Evolutionary conservation across 2,888 invertebrate genomes (phyloP).

Genomic region (Himalopsyche tibetana): DNA sequence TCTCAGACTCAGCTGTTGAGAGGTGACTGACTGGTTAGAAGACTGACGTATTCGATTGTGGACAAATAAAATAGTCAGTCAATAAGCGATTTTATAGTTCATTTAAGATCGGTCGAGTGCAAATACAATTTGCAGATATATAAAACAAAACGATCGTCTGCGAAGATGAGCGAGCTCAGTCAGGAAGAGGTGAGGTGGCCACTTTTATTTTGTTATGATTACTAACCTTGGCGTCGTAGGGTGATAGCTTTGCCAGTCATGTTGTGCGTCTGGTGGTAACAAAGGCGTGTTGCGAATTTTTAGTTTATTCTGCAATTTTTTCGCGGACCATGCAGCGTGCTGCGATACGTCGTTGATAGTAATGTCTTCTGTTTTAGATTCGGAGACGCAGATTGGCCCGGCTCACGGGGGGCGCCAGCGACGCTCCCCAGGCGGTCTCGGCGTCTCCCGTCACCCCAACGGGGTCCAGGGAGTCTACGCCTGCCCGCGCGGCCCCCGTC

Average conservation of each 20-base stretch:
- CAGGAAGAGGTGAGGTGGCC: slow-evolving; percentile 88
- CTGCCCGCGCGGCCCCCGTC: slow-evolving; percentile 66
- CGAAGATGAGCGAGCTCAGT: slow-evolving; percentile 87
- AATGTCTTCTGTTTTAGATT: slow-evolving; percentile 76
- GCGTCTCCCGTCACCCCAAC: slow-evolving; percentile 69
- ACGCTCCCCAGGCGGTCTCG: slow-evolving; percentile 73
- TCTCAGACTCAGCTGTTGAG: slow-evolving; percentile 59
- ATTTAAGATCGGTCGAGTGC: not conserved
- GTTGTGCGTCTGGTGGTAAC: slow-evolving; percentile 53
- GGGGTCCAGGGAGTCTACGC: slow-evolving; percentile 70
- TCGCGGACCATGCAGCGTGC: not conserved
- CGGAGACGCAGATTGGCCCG: slow-evolving; percentile 86
- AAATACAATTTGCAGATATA: not conserved
- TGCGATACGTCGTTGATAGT: not conserved
- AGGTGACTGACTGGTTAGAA: slow-evolving; percentile 56
- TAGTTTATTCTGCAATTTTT: slow-evolving; percentile 27
- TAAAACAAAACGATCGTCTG: not conserved
- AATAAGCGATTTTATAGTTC: slow-evolving; percentile 43
- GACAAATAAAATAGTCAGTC: slow-evolving; percentile 51
- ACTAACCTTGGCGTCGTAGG: slow-evolving; percentile 72
- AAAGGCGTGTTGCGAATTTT: slow-evolving; percentile 55
- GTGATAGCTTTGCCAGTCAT: slow-evolving; percentile 64
- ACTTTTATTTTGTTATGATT: slow-evolving; percentile 55
- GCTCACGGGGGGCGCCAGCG: slow-evolving; percentile 77
- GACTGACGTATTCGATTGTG: slow-evolving; percentile 60